Base-by-base conservation (phyloP, 1,140 invertebrate genomes). In the Aleiodes sp. region DNA sequence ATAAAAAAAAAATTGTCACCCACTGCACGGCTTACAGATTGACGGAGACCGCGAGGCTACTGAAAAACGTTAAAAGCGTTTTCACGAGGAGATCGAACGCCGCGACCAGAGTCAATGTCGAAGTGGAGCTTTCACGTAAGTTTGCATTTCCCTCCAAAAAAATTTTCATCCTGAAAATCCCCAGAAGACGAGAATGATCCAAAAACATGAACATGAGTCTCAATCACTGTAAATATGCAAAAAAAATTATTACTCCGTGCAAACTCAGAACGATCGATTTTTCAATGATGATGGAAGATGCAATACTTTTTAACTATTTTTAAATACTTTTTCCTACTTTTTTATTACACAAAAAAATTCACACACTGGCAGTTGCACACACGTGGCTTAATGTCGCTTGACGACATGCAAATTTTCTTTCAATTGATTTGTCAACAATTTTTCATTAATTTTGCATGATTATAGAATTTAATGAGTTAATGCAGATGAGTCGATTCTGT, bases 61-160 rank as follows among this genome's bases (percentile, higher is more conserved):
- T 98, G 86, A 94, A 94, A 88, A 96, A 94, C 87, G 93, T 96
- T 71, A 91, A 92, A 87, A 96, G 91, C 89, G 94, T 96, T 82
- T 97, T 98, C 90, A 90, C 90, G 80, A 90, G 92, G 80, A 89
- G 92, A 81, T 91, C 92, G 77, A 91, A 94, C 80, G 86, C 90
- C 69, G 86, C 87, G 43, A 90, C 92, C 76, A 90, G 92, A 86
- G 90, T 91, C 84, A 90, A 90, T 88, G 89, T 91, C 84, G 95
- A 96, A 85, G 90, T 96, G 82, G 95, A 96, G 87, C 88, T 96
- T 84, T 93, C 93, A 82, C 94, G 95, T 96, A 92, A 96, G 94
- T 96, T 89, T 68, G n/a, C n/a, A n/a, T n/a, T n/a, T n/a, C n/a
- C n/a, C n/a, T n/a, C n/a, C n/a, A n/a, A n/a, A n/a, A n/a, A n/a